These are phyloP conservation scores for Myotis brandtii DNA, from an alignment of 2,113 vertebrate species.

Conservation along the genomic window DNA sequence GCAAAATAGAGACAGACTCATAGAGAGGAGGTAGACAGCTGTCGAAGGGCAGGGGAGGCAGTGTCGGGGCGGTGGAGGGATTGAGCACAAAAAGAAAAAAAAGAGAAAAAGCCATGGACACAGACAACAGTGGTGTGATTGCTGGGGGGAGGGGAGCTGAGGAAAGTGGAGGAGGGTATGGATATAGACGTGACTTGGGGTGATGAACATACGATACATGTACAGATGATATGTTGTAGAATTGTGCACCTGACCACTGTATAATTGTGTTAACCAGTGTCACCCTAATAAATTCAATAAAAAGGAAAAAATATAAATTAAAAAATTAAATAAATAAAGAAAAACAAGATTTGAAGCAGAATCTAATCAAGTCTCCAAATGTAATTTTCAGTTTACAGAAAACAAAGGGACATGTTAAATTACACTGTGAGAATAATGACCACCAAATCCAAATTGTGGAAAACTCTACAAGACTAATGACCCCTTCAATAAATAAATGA, in stretches of 20 bases:
- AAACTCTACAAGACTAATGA: conserved; percentile 36
- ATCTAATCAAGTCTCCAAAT: neutral
- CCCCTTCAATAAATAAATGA: neutral
- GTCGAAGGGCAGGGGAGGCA: neutral
- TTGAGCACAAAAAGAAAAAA: neutral
- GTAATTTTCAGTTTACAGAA: conserved; percentile 27
- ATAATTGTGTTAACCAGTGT: neutral
- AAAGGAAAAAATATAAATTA: neutral
- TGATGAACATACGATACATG: neutral
- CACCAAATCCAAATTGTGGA: neutral
- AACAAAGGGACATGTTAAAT: conserved; percentile 9
- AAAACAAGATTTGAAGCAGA: neutral
- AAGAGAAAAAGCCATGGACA: neutral
- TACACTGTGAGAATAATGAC: neutral
- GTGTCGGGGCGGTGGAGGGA: neutral
- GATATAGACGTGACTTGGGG: neutral
- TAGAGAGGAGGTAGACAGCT: neutral
- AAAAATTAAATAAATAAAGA: neutral
- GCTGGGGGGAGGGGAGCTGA: too few species aligned
- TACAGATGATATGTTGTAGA: neutral
- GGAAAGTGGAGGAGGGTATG: neutral
- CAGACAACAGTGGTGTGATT: neutral
- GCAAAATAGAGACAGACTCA: neutral
- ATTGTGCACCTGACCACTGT: neutral
- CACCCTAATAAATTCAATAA: neutral